Evolutionary conservation across 2,797 vertebrate genomes (phyloP), one percentile per base, ranked within the genome.

Genomic region (Moxostoma hubbsi): DNA sequence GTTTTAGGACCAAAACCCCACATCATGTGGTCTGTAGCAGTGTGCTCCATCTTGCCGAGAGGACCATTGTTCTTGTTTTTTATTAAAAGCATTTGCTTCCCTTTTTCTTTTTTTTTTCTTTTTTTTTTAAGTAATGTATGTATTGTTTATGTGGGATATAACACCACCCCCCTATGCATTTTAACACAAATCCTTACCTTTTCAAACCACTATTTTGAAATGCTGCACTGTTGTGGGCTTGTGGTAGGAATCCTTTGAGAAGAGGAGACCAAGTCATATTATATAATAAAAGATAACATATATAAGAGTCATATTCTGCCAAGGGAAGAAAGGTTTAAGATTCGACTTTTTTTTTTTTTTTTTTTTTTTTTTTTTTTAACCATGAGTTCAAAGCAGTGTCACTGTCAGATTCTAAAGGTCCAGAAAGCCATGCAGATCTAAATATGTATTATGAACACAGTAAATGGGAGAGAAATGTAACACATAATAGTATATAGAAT

Each of bases 1-100:
- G 51, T 80, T 84, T 86, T 80, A 74, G 74, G 74, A 67, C 80
- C 70, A 75, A 82, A 78, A 83, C 73, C 65, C 73, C 65, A 77
- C 54, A 43, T 46, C 4, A 49, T 69, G 57, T 78, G 45, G 68
- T 77, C 9, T 77, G 68, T 74, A 67, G 61, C 24, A 51, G 55
- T 59, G 59, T 79, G 65, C 73, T 63, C 54, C 18, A 45, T 49
- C 36, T 16, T 81, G 64, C 13, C 46, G 10, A 18, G 6, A 49
- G 36, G 65, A 53, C 51, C 53, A 36, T 75, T 75, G 6, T 10
- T 70, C 54, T 8, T 8, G 7, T 54, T 43, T 51, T 46, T 73
- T 57, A 65, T 75, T 79, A 61, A 63, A 67, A 72, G 55, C 47
- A 12, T 51, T 65, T 50, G 51, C 64, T 51, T 79, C 36, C 65